Conservation (phyloP, 1,140 invertebrate species). For the Philotrypesis tridentata region DNA sequence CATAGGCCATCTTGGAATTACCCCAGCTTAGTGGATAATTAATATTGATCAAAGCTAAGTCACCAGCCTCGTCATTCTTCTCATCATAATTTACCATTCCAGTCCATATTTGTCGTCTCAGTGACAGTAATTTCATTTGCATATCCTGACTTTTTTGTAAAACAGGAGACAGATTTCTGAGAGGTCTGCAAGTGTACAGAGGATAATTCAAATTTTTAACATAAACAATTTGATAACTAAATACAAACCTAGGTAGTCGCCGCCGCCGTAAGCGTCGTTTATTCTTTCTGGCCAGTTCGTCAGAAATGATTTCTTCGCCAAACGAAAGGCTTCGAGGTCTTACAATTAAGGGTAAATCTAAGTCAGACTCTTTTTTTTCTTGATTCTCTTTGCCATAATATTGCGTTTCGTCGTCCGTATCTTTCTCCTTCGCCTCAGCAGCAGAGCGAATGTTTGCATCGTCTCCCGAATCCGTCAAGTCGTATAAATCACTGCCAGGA, state of each 20-base stretch:
- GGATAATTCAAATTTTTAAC: conserved; percentile 16
- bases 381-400: conserved; percentile 12
- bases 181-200: conserved; percentile 50
- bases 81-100: conserved; percentile 52
- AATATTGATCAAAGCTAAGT: conserved; percentile 46
- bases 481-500: conserved; percentile 74
- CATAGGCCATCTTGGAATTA: conserved; percentile 74
- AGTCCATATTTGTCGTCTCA: conserved; percentile 77
- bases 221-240: not conserved
- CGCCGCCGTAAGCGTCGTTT: conserved; percentile 71
- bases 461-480: conserved; percentile 72
- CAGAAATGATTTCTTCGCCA: conserved; percentile 69
- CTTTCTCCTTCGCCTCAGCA: conserved; percentile 8
- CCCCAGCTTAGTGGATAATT: conserved; percentile 76
- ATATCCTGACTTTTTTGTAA: conserved; percentile 71
- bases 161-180: conserved; percentile 59
- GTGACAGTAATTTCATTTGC: conserved; percentile 74
- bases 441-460: conserved; percentile 54
- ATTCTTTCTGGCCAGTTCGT: conserved; percentile 62
- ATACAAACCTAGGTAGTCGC: conserved; percentile 56
- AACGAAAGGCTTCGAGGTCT: conserved; percentile 75
- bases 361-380: conserved; percentile 27
- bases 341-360: conserved; percentile 58
- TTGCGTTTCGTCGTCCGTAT: conserved; percentile 29
- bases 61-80: conserved; percentile 30